A percentile compares a stretch with the other conserved stretches of the same genome.
Evolutionary conservation across 2,888 invertebrate species (phyloP).

Genomic region (Plusia festucae): DNA sequence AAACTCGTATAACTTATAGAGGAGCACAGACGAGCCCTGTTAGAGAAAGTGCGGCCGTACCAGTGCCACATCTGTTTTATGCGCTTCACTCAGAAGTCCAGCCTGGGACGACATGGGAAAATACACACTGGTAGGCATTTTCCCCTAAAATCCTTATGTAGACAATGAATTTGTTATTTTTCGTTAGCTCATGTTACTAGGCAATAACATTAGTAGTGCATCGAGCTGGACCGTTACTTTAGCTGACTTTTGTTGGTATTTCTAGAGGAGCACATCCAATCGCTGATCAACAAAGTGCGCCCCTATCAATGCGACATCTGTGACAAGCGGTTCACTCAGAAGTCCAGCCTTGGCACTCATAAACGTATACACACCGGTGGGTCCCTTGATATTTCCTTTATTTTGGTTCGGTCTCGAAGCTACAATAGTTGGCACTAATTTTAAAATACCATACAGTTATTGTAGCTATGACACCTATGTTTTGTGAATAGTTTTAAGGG

Average conservation of each 20-base stretch:
- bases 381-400: constrained; percentile 87
- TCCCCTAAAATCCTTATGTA: constrained; percentile 88
- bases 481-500: constrained; percentile 90
- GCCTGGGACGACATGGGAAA: constrained; percentile 92
- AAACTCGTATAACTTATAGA: constrained; percentile 88
- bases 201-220: constrained; percentile 77
- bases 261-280: constrained; percentile 90
- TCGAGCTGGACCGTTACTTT: constrained; percentile 80
- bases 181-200: constrained; percentile 83
- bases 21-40: constrained; percentile 90
- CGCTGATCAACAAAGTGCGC: constrained; percentile 90
- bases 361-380: constrained; percentile 93
- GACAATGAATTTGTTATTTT: constrained; percentile 82
- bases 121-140: constrained; percentile 91
- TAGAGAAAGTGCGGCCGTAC: constrained; percentile 91
- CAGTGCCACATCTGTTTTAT: constrained; percentile 93
- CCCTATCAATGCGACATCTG: constrained; percentile 93
- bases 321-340: constrained; percentile 94
- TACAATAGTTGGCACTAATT: constrained; percentile 69
- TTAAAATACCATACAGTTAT: constrained; percentile 34
- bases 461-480: constrained; percentile 86
- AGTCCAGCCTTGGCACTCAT: constrained; percentile 95
- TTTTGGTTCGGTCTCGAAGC: constrained; percentile 84
- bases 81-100: constrained; percentile 93
- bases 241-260: constrained; percentile 89